Base-by-base conservation (phyloP, 2,888 invertebrate species). In the Andricus curvator region DNA sequence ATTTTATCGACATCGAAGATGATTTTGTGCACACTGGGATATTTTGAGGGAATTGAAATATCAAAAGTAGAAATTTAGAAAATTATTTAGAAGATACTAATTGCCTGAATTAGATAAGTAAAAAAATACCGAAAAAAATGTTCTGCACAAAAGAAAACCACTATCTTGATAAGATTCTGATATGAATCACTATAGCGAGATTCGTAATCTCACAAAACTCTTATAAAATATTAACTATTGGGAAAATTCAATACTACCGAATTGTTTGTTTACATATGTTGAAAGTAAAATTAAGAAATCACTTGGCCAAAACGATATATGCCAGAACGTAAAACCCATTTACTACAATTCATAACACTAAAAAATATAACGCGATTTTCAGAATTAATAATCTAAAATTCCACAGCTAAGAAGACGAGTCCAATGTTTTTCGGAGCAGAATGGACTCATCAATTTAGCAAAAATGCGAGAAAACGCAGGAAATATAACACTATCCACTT, bases 361-460 rank as follows among this genome's bases (percentile, higher is more conserved):
- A n/a, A n/a, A n/a, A n/a, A n/a, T 5, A 11, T n/a, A 3, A 11
- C 11, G 3, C n/a, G n/a, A n/a, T 25, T 62, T 62, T 17, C 17
- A 62, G 9, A n/a, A 25, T 25, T 13, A 62, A 13, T 74, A 22
- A 62, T 56, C 33, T 56, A n/a, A 51, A 51, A 74, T 74, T n/a
- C n/a, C 56, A 13, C n/a, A 74, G 33, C 11, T 56, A 22, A 4
- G 20, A 56, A 74, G 74, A 33, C 56, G 56, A 74, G 74, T 56
- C 51, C 56, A 74, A 74, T 74, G 25, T 74, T 56, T 74, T 70
- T 25, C 41, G 17, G 41, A 44, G 9, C 17, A 48, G 8, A 8
- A 15, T 5, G 62, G 62, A 62, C 6, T 62, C 13, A 62, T 25
- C 25, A 25, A 62, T 22, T 11, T 29, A 62, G 25, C 11, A 62